A percentile compares a stretch with the other conserved stretches of the same genome.
Evolutionary conservation across 2,113 vertebrate species (phyloP).

Genomic region (Pelvicachromis taeniatus): DNA sequence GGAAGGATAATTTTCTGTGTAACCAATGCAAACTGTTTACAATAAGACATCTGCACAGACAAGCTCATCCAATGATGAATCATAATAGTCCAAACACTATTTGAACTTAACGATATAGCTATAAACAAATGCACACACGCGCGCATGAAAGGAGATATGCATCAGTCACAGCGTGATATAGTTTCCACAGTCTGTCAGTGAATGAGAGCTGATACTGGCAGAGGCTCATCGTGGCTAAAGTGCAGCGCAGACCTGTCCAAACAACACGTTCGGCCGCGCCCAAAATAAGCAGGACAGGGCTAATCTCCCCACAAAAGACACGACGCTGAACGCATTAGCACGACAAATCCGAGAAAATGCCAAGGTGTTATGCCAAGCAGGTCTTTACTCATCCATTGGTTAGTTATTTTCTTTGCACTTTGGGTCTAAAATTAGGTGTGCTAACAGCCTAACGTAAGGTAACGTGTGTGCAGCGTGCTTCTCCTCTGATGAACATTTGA

Average conservation of each 20-base stretch:
- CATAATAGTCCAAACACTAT: neutral
- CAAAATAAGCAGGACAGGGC: slow-evolving; percentile 40
- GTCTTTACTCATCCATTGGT: neutral
- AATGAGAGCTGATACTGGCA: slow-evolving; percentile 21
- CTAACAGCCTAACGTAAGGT: neutral
- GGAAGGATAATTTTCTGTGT: slow-evolving; percentile 19
- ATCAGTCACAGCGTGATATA: neutral
- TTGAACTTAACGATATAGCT: neutral
- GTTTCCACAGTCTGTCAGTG: neutral
- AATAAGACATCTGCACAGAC: neutral
- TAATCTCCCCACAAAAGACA: slow-evolving; percentile 44
- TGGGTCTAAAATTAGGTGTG: neutral
- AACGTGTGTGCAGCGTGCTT: neutral
- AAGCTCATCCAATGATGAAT: neutral
- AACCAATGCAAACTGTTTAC: slow-evolving; percentile 15
- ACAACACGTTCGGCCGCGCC: slow-evolving; percentile 45
- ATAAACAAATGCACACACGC: slow-evolving; percentile 8
- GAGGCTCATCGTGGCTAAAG: slow-evolving; percentile 9
- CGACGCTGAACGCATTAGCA: neutral
- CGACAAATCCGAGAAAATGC: slow-evolving; percentile 18
- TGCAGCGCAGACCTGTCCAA: slow-evolving; percentile 51
- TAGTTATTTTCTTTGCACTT: neutral
- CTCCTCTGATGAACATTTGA: neutral
- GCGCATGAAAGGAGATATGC: neutral
- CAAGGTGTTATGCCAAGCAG: neutral